Evolutionary conservation across 2,888 invertebrate genomes (phyloP).

Genomic region (Drosophila maculinotata): DNA sequence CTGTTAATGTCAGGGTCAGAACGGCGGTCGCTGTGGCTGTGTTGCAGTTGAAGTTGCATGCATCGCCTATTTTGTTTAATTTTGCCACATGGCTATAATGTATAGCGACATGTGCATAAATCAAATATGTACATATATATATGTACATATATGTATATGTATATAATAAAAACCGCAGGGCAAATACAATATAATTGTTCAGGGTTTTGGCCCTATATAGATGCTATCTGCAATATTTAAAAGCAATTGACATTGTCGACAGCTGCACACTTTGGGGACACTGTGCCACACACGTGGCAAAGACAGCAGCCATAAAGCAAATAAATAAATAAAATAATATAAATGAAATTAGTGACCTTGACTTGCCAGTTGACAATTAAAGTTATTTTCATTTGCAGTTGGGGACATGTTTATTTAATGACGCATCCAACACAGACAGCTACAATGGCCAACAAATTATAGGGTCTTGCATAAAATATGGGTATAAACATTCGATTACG

Average conservation of each 20-base stretch:
- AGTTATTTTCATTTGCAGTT: conserved; percentile 67
- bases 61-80: conserved; percentile 52
- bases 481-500: no score
- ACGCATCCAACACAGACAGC: no score
- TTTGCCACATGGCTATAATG: conserved; percentile 29
- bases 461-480: conserved; percentile 28
- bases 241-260: conserved; percentile 54
- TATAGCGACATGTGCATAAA: conserved; percentile 53
- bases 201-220: conserved; percentile 23
- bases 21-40: conserved; percentile 28
- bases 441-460: conserved; percentile 15
- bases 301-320: conserved; percentile 28
- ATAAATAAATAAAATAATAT: conserved; percentile 28
- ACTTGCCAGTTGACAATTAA: conserved; percentile 65
- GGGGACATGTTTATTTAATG: conserved; percentile 55
- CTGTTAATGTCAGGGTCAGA: conserved; percentile 75
- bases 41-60: conserved; percentile 32
- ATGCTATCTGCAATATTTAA: conserved; percentile 52
- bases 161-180: conserved; percentile 24
- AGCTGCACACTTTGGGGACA: conserved; percentile 65
- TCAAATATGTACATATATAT: conserved; percentile 49
- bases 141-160: no score
- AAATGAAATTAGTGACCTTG: conserved; percentile 64
- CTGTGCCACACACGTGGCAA: conserved; percentile 34
- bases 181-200: conserved; percentile 27